Percentiles rank a stretch among this genome's conserved stretches.
Conservation (phyloP, 2,888 invertebrate genomes). For the Alentia gelatinosa region DNA sequence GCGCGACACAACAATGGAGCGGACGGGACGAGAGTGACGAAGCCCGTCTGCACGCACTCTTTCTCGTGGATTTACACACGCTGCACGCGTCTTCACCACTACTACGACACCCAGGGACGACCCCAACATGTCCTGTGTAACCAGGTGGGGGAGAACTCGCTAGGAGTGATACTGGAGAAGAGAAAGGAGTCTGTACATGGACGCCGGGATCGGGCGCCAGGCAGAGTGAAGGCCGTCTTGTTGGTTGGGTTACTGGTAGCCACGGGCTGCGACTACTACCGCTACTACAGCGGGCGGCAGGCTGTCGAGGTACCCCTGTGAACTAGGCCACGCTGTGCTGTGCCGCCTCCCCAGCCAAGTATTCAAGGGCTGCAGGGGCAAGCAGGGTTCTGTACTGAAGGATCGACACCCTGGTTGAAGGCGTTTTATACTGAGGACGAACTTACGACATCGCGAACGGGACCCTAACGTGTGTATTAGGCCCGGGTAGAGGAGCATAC, state of each 20-base stretch:
- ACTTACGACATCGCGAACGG: too few relatives aligned
- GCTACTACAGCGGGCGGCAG: background rate
- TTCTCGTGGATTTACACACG: background rate
- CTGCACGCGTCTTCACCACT: too few relatives aligned
- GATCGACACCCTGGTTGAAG: background rate
- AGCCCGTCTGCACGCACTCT: background rate
- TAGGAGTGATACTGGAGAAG: background rate
- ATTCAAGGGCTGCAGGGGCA: background rate
- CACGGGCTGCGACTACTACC: background rate
- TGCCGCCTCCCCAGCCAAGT: background rate
- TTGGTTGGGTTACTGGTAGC: background rate
- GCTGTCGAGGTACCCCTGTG: conserved; percentile 46
- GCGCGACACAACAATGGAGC: conserved; percentile 1
- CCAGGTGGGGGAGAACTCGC: background rate
- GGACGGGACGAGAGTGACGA: background rate
- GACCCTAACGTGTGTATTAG: too few relatives aligned
- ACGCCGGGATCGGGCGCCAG: background rate
- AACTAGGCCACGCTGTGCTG: conserved; percentile 32
- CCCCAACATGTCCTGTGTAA: background rate
- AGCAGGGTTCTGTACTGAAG: background rate
- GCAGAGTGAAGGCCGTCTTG: background rate
- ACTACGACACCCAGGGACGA: background rate
- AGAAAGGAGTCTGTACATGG: background rate
- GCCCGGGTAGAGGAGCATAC: too few relatives aligned
- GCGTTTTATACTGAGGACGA: background rate